Base-by-base conservation (phyloP, 92 coral and sea anemone genomes). In the Isaurus tuberculatus region DNA sequence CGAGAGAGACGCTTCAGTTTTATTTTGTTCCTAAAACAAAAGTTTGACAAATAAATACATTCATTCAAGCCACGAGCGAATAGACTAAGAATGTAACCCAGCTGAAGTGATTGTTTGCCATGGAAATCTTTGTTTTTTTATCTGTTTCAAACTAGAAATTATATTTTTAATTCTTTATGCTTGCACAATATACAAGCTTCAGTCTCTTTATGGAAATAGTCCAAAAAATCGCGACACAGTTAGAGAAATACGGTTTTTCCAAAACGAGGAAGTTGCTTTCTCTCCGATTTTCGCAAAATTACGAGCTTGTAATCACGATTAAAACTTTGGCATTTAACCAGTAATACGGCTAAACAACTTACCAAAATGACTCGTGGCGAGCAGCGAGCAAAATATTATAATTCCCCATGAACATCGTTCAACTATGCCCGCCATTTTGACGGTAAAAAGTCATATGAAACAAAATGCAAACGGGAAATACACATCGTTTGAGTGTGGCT, bases 381-480 rank as follows among this genome's bases (percentile, higher is more conserved):
- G 20, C 65, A 74, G 80, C 31, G 65, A 8, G 25, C 19, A 49
- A 29, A 55, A 30, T 74, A 74, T 31, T 0, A 74, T 22, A 49
- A 74, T 23, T 49, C 65, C 80, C 57, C 28, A 48, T 29, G 58
- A 25, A 8, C 15, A 74, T 29, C 44, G 44, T 48, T 42, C 65
- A 74, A 49, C 27, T 61, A 74, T 30, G 46, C n/a, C 48, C 66
- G 66, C 80, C 80, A 74, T 74, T 20, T 74, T 74, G 80, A 29
- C 30, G 20, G n/a, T 74, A 17, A 46, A 74, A 72, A 51, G 66
- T 74, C 66, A 74, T 49, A 74, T 14, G 66, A 51, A 74, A 74
- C 43, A 51, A 74, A 74, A 29, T 6, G 31, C 58, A 74, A 74
- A 74, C 48, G 80, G 80, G 80, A 74, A 74, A 61, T 74, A 61